These are phyloP conservation scores for Tringa solitaria DNA, from an alignment of 2,113 vertebrate genomes.

Conservation along the genomic window DNA sequence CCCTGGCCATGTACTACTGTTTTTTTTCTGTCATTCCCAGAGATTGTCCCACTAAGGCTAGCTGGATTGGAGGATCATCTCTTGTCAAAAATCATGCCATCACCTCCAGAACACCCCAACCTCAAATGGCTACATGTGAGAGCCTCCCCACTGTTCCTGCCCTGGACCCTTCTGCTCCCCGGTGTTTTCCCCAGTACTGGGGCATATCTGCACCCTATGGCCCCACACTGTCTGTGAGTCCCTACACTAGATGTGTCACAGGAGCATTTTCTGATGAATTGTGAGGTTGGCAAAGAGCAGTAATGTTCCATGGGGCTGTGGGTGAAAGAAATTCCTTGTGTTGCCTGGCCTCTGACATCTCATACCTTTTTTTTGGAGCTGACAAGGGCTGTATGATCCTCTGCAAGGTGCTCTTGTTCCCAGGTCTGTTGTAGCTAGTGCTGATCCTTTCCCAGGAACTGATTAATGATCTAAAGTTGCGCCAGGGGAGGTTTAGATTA, in stretches of 20 bases:
- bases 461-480: too few relatives aligned
- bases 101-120: neutral
- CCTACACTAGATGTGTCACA: neutral
- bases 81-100: accelerated
- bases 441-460: neutral
- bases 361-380: neutral
- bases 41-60: neutral
- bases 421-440: neutral
- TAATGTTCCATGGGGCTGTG: neutral
- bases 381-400: neutral
- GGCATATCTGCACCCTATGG: neutral
- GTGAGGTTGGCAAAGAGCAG: neutral
- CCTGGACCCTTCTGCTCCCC: accelerated
- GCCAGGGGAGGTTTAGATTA: too few relatives aligned
- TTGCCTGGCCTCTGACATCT: neutral
- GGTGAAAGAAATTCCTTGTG: neutral
- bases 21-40: neutral
- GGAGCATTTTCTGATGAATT: neutral
- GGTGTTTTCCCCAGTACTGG: neutral
- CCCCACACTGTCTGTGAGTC: too few relatives aligned
- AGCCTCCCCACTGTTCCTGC: neutral
- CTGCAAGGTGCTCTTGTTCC: neutral
- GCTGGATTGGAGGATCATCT: neutral
- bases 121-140: neutral
- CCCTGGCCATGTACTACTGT: neutral